Base-by-base conservation (phyloP, 2,888 invertebrate genomes). In the Apodemia hepburni region DNA sequence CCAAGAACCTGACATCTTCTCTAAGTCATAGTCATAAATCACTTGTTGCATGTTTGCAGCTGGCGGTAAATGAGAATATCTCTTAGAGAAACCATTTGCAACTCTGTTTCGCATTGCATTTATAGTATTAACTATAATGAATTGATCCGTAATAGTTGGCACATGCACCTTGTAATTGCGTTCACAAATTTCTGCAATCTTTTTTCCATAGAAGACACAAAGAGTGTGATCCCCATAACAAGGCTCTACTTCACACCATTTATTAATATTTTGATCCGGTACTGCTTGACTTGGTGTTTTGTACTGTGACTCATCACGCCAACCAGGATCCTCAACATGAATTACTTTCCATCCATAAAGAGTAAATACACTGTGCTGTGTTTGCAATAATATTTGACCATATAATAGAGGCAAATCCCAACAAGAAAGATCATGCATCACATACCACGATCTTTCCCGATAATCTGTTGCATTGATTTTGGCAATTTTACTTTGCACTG, bases 191-290 rank as follows among this genome's bases (percentile, higher is more conserved):
- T 70, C 73, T n/a, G 87, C 80, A 64, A 76, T 65, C 0, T 15
- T 61, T 47, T 73, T 72, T 8, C 73, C 70, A 22, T 80, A 64
- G 64, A 85, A 91, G 7, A 87, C 69, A 69, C 90, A 91, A n/a
- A 89, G 78, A 2, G 85, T 87, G 68, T 91, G 89, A 69, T 91
- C 90, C 8, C 84, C 88, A 66, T 79, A 90, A 64, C 90, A 91
- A 11, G 90, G 90, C 54, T 77, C 73, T 11, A 73, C 74, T 42
- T 72, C 74, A 71, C 90, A 91, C 90, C 90, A 91, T 68, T 84
- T 87, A 69, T 86, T 88, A 29, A 64, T 29, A 49, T 64, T 58
- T 54, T 65, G 67, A 8, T 59, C 61, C 18, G 58, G 27, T n/a
- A 54, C 57, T 18, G 64, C 15, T 1, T 66, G 66, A 18, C 58